Conservation (phyloP, 2,888 invertebrate genomes). For the Diarsia mendica region DNA sequence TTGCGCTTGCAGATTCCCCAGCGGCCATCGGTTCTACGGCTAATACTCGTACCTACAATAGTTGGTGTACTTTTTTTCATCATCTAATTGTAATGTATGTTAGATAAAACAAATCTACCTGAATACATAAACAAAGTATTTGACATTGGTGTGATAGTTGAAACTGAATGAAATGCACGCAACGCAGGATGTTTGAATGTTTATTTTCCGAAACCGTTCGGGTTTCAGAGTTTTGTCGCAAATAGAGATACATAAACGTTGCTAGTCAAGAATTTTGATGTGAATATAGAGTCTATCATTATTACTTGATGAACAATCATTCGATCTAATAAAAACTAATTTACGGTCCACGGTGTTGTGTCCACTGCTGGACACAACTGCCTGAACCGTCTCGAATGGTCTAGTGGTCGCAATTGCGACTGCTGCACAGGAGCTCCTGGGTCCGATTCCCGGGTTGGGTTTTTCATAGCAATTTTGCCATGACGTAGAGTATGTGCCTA, state of each 20-base stretch:
- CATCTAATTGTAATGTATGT: not conserved
- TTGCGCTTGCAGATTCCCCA: too few species aligned
- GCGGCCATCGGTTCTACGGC: too few species aligned
- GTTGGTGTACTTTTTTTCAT: too few species aligned
- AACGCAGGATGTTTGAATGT: slow-evolving; percentile 44
- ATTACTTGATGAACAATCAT: not conserved
- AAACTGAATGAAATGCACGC: slow-evolving; percentile 27
- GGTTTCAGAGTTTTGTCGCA: slow-evolving; percentile 21
- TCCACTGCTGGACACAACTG: too few species aligned
- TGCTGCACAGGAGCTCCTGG: too few species aligned
- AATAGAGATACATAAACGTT: slow-evolving; percentile 30
- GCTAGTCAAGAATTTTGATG: slow-evolving; percentile 7
- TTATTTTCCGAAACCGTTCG: slow-evolving; percentile 45
- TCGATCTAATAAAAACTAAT: not conserved
- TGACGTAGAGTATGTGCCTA: too few species aligned
- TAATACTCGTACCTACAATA: too few species aligned
- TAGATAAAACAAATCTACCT: not conserved
- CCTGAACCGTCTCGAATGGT: too few species aligned
- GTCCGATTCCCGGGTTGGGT: too few species aligned
- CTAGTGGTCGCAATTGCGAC: too few species aligned
- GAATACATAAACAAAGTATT: not conserved
- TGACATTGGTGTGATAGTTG: slow-evolving; percentile 19
- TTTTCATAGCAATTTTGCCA: too few species aligned
- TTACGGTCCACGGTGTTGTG: not conserved
- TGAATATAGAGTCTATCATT: not conserved